Conservation (phyloP, 2,113 vertebrate species). For the Hippocampus comes region DNA sequence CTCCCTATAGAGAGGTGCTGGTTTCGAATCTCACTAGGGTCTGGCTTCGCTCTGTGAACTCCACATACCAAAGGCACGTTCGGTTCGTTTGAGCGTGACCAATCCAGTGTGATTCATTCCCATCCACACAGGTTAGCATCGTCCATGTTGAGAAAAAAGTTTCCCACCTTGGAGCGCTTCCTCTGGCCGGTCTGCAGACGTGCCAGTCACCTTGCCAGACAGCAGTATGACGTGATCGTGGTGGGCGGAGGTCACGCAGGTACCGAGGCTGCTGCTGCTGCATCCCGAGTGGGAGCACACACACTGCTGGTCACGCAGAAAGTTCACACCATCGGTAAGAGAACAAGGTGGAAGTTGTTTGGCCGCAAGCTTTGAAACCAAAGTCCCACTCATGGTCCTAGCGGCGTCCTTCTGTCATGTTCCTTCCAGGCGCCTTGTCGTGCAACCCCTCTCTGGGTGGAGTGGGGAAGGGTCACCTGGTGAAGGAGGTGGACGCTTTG, state of each 20-base stretch:
- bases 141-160: slow-evolving; percentile 61
- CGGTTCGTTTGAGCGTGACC: too few relatives aligned
- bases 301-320: slow-evolving; percentile 88
- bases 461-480: slow-evolving; percentile 91
- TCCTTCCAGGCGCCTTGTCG: slow-evolving; percentile 82
- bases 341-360: not conserved
- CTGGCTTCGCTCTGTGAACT: too few relatives aligned
- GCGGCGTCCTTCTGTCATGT: not conserved
- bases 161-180: slow-evolving; percentile 25
- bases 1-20: too few relatives aligned
- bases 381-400: not conserved
- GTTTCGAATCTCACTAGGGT: too few relatives aligned
- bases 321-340: slow-evolving; percentile 81
- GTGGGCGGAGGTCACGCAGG: slow-evolving; percentile 92
- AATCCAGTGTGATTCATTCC: not conserved
- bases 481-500: slow-evolving; percentile 88
- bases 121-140: slow-evolving; percentile 19
- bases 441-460: slow-evolving; percentile 95
- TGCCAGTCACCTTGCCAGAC: slow-evolving; percentile 35
- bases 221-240: slow-evolving; percentile 82
- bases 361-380: not conserved
- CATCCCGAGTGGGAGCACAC: slow-evolving; percentile 80
- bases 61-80: too few relatives aligned
- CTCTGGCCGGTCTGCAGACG: slow-evolving; percentile 27
- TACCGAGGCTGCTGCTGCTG: slow-evolving; percentile 84